These are phyloP conservation scores for Apolygus lucorum DNA, from an alignment of 1,140 invertebrate species.

Conservation along the genomic window DNA sequence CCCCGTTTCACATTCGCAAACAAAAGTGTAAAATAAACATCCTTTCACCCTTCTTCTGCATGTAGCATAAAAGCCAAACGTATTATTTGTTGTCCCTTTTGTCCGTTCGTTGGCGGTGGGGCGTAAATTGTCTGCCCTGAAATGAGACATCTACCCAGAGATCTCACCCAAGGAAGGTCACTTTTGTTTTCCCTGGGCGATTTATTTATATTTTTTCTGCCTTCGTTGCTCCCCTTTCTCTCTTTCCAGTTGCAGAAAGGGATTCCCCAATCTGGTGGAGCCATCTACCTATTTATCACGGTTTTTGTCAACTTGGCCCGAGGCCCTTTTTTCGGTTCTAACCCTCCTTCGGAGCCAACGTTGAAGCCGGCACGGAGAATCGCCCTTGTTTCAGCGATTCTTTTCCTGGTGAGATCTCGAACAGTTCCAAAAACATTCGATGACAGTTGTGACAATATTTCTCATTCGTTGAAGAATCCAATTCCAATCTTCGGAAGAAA, in stretches of 20 bases:
- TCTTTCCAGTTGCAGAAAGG: background rate
- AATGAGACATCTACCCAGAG: background rate
- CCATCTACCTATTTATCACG: background rate
- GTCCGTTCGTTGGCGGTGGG: background rate
- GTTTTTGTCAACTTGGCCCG: background rate
- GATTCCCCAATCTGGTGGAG: background rate
- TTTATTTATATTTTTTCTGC: background rate
- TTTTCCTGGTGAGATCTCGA: no score
- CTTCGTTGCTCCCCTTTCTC: background rate
- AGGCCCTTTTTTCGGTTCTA: background rate
- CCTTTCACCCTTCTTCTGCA: background rate
- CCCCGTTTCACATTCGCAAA: background rate
- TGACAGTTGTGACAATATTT: no score
- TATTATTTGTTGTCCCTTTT: background rate
- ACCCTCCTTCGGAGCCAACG: background rate
- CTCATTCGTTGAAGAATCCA: no score
- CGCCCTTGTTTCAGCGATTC: no score
- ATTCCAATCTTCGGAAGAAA: no score
- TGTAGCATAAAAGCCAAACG: background rate
- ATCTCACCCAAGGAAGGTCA: background rate
- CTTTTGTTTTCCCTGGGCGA: background rate
- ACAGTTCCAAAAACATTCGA: no score
- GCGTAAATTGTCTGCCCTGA: background rate
- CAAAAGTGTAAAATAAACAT: background rate
- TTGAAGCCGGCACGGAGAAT: no score